phyloP scores from a whole-genome alignment of 2,797 vertebrate genomes.

The Chiloscyllium punctatum region DNA sequence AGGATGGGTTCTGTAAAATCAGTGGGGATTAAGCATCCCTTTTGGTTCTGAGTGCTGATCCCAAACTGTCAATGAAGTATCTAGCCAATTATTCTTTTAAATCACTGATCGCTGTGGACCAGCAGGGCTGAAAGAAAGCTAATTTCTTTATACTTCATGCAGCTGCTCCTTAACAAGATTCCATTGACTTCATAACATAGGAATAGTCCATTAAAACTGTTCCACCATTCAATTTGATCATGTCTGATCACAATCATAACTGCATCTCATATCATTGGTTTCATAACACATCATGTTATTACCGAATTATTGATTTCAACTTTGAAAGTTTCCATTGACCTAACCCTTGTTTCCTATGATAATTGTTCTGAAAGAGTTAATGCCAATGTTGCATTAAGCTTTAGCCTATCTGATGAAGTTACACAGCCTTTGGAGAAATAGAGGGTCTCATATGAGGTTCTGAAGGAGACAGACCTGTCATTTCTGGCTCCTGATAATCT shows the following conservation, averaged over 20 bases:
- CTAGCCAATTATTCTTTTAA: neutral
- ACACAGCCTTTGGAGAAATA: too few species aligned
- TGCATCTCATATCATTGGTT: neutral
- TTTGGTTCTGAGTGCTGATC: neutral
- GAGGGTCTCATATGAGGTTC: too few species aligned
- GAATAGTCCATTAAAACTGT: neutral
- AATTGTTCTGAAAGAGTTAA: too few species aligned
- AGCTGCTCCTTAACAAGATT: neutral
- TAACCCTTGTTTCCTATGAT: neutral
- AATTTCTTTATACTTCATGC: neutral
- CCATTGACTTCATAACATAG: neutral
- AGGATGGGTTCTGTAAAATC: neutral
- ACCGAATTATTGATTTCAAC: neutral
- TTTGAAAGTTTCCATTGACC: neutral
- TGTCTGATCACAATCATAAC: neutral
- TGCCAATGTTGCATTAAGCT: too few species aligned
- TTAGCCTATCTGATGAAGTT: too few species aligned
- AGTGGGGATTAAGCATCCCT: neutral
- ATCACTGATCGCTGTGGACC: neutral
- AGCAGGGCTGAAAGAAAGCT: neutral
- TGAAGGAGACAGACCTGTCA: too few species aligned
- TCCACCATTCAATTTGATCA: neutral
- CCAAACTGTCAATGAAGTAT: constrained; percentile 3
- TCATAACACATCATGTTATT: neutral
- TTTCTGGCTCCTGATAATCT: too few species aligned